Evolutionary conservation across 2,113 vertebrate genomes (phyloP).

Genomic region (Gasterosteus aculeatus): DNA sequence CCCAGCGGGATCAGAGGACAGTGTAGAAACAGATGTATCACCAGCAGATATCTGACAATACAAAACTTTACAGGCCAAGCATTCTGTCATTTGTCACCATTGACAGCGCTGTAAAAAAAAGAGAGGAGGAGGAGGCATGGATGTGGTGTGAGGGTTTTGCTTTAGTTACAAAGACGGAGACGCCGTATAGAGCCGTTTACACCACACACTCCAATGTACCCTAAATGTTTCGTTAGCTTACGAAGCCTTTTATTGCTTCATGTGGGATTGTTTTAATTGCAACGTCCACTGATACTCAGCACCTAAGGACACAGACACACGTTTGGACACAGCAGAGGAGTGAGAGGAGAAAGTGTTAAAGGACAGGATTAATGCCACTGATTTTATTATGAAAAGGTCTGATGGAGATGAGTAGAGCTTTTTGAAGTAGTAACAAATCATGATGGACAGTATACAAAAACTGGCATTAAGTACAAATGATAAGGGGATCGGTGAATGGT

Average conservation of each 20-base stretch:
- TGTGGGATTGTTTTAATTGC: constrained; percentile 9
- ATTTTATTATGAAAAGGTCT: constrained; percentile 63
- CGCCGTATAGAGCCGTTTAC: neutral
- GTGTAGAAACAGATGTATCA: constrained; percentile 65
- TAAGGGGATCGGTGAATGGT: neutral
- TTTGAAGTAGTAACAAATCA: constrained; percentile 37
- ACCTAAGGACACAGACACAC: neutral
- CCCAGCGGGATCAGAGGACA: constrained; percentile 52
- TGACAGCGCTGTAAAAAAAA: constrained; percentile 34
- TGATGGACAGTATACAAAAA: constrained; percentile 45
- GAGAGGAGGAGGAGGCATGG: neutral
- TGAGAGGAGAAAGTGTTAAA: constrained; percentile 32
- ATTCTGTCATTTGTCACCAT: constrained; percentile 57
- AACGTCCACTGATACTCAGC: neutral
- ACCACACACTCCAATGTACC: neutral
- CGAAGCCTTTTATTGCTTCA: neutral
- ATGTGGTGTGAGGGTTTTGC: constrained; percentile 24
- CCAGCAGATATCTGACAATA: constrained; percentile 61
- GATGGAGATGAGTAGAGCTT: constrained; percentile 28
- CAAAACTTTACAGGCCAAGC: constrained; percentile 56
- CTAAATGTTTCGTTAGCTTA: neutral
- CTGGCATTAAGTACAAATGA: constrained; percentile 40
- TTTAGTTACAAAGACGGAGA: constrained; percentile 15
- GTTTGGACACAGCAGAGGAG: constrained; percentile 7
- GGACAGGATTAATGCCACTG: constrained; percentile 31